phyloP scores from a whole-genome alignment of 2,113 vertebrate genomes.

The Bufo gargarizans region DNA sequence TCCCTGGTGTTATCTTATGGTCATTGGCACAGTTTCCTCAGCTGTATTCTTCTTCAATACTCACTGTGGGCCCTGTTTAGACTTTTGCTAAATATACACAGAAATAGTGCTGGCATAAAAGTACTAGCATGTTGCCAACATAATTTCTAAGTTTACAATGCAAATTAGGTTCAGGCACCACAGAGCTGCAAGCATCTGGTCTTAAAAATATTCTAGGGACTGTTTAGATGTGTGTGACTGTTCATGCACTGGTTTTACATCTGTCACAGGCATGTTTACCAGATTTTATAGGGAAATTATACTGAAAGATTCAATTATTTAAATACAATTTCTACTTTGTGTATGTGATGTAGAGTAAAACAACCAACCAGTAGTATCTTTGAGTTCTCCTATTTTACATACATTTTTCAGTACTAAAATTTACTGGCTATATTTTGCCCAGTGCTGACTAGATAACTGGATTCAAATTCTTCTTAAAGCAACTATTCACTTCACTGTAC shows the following conservation, averaged over 20 bases:
- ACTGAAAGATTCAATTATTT: not conserved
- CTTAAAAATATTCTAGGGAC: slow-evolving; percentile 40
- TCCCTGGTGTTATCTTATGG: slow-evolving; percentile 21
- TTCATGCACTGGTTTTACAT: slow-evolving; percentile 43
- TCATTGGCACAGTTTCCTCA: slow-evolving; percentile 37
- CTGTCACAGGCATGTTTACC: slow-evolving; percentile 27
- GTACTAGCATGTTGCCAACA: slow-evolving; percentile 33
- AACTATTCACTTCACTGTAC: no score
- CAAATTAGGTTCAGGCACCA: slow-evolving; percentile 41
- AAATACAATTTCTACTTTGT: not conserved
- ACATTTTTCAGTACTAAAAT: no score
- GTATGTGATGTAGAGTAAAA: not conserved
- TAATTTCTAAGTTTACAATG: slow-evolving; percentile 50
- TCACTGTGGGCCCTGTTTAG: slow-evolving; percentile 24
- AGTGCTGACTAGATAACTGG: no score
- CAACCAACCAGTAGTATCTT: not conserved
- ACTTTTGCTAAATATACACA: slow-evolving; percentile 37
- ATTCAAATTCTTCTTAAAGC: no score
- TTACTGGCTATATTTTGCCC: no score
- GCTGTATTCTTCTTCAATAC: slow-evolving; percentile 29
- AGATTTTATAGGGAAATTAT: not conserved
- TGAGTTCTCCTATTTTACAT: no score
- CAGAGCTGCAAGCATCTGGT: slow-evolving; percentile 48
- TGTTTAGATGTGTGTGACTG: slow-evolving; percentile 8
- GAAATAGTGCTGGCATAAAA: slow-evolving; percentile 42